Conservation (phyloP, 2,888 invertebrate species). For the Mystacides longicornis region DNA sequence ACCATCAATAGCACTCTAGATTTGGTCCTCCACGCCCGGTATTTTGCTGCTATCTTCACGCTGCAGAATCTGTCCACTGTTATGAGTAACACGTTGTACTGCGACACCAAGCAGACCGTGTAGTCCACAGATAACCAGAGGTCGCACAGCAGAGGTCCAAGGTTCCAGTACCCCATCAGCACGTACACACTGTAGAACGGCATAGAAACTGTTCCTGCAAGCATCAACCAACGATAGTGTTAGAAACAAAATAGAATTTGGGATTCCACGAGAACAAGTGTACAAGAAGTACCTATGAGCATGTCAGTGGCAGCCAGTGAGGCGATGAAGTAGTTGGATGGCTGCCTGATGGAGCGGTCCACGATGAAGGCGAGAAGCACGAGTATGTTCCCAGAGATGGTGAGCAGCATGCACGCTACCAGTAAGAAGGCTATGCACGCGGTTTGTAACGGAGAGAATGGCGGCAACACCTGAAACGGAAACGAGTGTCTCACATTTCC, state of each 20-base stretch:
- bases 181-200: slow-evolving; percentile 98
- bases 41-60: slow-evolving; percentile 95
- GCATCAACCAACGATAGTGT: slow-evolving; percentile 8
- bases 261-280: not conserved
- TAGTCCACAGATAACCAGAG: slow-evolving; percentile 98
- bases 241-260: not conserved
- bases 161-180: slow-evolving; percentile 92
- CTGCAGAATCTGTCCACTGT: slow-evolving; percentile 98
- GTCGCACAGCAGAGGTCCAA: slow-evolving; percentile 93
- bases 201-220: slow-evolving; percentile 89
- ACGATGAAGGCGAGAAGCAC: slow-evolving; percentile 93
- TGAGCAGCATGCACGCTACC: slow-evolving; percentile 81
- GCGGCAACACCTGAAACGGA: slow-evolving; percentile 71
- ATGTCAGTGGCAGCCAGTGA: slow-evolving; percentile 96
- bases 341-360: slow-evolving; percentile 88
- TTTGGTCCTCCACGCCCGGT: slow-evolving; percentile 94
- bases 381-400: slow-evolving; percentile 91
- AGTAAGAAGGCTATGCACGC: slow-evolving; percentile 82
- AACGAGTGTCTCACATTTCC: too few relatives aligned
- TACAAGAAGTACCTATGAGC: slow-evolving; percentile 66
- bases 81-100: slow-evolving; percentile 97
- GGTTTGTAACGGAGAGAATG: slow-evolving; percentile 86
- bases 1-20: slow-evolving; percentile 92
- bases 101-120: slow-evolving; percentile 97
- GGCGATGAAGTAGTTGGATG: slow-evolving; percentile 98